phyloP scores from a whole-genome alignment of 2,797 vertebrate species.

The Rhyacichthys aspro region DNA sequence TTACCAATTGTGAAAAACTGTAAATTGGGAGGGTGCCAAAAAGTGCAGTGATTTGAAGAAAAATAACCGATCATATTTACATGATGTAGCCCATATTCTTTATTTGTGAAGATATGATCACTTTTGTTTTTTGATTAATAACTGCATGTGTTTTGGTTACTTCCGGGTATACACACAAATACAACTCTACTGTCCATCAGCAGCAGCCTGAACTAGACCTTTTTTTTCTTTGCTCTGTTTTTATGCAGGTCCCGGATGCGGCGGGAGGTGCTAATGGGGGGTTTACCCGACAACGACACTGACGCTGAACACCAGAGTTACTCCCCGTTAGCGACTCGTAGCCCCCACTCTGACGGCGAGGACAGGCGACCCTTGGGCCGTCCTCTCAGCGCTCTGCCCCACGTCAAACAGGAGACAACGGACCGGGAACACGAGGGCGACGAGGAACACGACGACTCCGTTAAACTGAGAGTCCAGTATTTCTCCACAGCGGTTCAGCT shows the following conservation, averaged over 20 bases:
- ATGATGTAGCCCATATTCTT: no score
- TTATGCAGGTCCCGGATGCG: conserved; percentile 94
- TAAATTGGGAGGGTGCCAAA: no score
- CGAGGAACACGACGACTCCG: conserved; percentile 68
- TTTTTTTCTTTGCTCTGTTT: conserved; percentile 35
- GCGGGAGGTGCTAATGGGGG: conserved; percentile 93
- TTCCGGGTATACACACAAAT: no score
- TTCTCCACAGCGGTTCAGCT: conserved; percentile 68
- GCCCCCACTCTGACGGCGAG: conserved; percentile 86
- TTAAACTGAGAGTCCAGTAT: conserved; percentile 67
- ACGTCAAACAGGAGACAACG: conserved; percentile 88
- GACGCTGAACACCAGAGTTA: conserved; percentile 86
- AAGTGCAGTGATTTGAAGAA: no score
- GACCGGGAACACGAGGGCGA: conserved; percentile 75
- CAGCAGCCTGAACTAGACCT: background rate
- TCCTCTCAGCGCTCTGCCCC: conserved; percentile 50
- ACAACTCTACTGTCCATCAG: no score
- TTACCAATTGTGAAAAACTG: no score
- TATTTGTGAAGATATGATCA: no score
- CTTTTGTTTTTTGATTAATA: no score
- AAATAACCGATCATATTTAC: no score
- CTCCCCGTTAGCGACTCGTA: conserved; percentile 75
- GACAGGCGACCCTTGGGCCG: conserved; percentile 81
- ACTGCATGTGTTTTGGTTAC: no score
- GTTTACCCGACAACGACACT: conserved; percentile 89